phyloP scores from a whole-genome alignment of 35 echinoderm and acorn worm species.

The Strongylocentrotus purpuratus region DNA sequence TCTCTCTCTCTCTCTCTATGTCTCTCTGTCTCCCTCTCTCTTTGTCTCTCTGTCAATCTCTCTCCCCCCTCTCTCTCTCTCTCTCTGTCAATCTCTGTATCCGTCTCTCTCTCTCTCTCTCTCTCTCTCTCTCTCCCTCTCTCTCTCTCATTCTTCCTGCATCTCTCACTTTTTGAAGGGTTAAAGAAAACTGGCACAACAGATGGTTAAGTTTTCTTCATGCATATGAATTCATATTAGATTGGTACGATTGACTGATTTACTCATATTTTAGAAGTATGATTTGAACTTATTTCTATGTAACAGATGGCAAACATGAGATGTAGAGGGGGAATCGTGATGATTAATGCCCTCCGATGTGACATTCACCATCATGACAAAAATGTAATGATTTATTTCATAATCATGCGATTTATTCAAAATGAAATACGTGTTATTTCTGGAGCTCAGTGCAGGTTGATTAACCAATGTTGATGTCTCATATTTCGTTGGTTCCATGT shows the following conservation, averaged over 20 bases:
- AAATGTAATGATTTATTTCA: neutral
- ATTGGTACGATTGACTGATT: neutral
- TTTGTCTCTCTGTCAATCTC: too few species aligned
- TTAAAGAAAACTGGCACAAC: neutral
- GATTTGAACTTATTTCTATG: neutral
- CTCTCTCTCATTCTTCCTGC: too few species aligned
- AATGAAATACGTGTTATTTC: too few species aligned
- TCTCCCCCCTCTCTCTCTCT: too few species aligned
- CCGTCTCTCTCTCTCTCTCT: neutral
- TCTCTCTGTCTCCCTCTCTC: too few species aligned
- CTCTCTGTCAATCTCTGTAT: neutral
- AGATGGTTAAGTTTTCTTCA: neutral
- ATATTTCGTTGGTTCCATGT: too few species aligned
- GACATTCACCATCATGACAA: neutral
- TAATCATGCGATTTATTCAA: neutral
- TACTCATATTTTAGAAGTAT: neutral
- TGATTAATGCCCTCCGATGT: neutral
- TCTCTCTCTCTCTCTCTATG: neutral
- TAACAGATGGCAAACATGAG: neutral
- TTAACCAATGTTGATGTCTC: too few species aligned
- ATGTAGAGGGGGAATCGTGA: neutral
- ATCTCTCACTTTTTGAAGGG: neutral
- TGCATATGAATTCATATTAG: neutral
- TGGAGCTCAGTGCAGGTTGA: too few species aligned
- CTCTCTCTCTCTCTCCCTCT: neutral